Evolutionary conservation across 1,140 invertebrate species (phyloP), one percentile per base, ranked within the genome.

Genomic region (Maniola jurtina): DNA sequence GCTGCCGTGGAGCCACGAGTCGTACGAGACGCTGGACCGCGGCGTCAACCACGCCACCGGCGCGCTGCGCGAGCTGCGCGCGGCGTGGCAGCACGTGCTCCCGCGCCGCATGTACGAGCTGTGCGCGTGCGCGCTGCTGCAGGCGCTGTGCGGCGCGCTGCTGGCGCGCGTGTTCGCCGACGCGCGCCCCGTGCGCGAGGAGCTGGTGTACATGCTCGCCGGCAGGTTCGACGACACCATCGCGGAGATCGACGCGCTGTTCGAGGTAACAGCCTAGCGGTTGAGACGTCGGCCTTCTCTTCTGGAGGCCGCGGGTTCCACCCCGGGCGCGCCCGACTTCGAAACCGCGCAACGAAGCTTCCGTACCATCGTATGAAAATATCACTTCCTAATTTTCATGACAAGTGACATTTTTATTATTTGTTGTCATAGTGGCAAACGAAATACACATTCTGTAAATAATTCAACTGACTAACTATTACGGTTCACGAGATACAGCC

Each of bases 31-130:
- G 3, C 82, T 87, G 15, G 83, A 90, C 66, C 72, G 72, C 33
- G 80, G 83, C 6, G 71, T 92, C 7, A 84, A 83, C 59, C 68
- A 73, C 6, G 79, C 83, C n/a, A n/a, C n/a, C n/a, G n/a, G n/a
- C n/a, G n/a, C n/a, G n/a, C n/a, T n/a, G n/a, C n/a, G n/a, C n/a
- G n/a, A n/a, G n/a, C n/a, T n/a, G n/a, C n/a, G n/a, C n/a, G n/a
- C n/a, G n/a, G 68, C 69, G 13, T 92, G 91, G 91, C 66, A 71
- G 13, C 66, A 76, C 52, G 66, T 90, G 0, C 74, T 92, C 11
- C 89, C 91, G 0, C 33, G 57, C 0, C 70, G 75, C 6, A 91
- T 90, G 82, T 92, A 89, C 58, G 80, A 90, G 33, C 75, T 83
- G 57, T 80, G 84, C 4, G 66, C 91, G 25, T 84, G 82, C 42